Evolutionary conservation across 2,113 vertebrate species (phyloP), one percentile per base, ranked within the genome.

Genomic region (Salvator merianae): DNA sequence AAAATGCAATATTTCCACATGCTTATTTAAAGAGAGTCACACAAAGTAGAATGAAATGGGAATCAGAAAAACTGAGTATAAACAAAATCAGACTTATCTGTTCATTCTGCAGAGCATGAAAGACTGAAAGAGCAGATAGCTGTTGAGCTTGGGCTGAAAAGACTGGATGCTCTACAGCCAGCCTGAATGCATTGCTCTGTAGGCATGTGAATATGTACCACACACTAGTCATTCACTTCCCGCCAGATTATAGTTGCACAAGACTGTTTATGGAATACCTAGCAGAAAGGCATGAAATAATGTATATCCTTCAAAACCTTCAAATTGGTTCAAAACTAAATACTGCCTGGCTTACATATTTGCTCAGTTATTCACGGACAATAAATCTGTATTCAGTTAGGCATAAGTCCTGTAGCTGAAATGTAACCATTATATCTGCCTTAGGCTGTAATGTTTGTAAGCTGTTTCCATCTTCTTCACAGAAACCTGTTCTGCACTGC

Each of bases 401-500:
- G 28, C 43, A 53, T 22, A 84, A 38, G 7, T 18, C 73, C 63
- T 83, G 72, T 6, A 47, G 3, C 28, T 84, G 83, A 65, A 68
- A 32, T 81, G 5, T 5, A 80, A 34, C 8, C 34, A 40, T 38
- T 79, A 32, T 7, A 18, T 40, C 66, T 28, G 62, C 81, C 30
- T 69, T 2, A 79, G 24, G 26, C 2, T 77, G 36, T 77, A 79
- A 30, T 1, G 83, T 68, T 75, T 82, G 0, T 4, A 84, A 80
- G 76, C 77, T 1, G 40, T 13, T 81, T 74, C 2, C 65, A 24
- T 14, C 53, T 83, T 85, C 28, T 85, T 75, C 63, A 26, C 8
- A 38, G 81, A 85, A 28, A 81, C 43, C 55, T 75, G 84, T 81
- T 59, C 55, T 59, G 55, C 55, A 59, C 28, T 22, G 28, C 72